phyloP scores from a whole-genome alignment of 2,113 vertebrate genomes.

The Eclectus roratus region DNA sequence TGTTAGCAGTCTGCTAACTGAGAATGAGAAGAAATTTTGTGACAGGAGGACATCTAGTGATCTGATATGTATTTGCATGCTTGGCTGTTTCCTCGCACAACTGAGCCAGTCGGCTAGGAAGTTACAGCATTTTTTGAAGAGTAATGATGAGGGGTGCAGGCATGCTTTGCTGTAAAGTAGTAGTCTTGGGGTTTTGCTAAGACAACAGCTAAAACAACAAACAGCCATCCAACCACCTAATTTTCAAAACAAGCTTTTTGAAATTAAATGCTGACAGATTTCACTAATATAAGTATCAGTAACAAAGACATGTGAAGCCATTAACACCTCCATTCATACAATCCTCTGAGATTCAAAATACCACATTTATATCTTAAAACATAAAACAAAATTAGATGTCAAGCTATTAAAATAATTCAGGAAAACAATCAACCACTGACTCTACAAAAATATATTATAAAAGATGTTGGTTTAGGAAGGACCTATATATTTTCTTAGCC shows the following conservation, averaged over 20 bases:
- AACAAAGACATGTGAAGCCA: neutral
- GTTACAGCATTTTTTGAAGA: neutral
- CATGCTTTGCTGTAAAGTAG: neutral
- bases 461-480: neutral
- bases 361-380: neutral
- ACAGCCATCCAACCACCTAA: neutral
- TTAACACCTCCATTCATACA: neutral
- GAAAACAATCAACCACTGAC: neutral
- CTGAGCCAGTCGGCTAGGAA: neutral
- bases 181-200: neutral
- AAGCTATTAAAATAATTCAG: neutral
- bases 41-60: slow-evolving; percentile 65
- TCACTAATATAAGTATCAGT: neutral
- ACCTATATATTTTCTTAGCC: neutral
- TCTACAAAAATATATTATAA: neutral
- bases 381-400: neutral
- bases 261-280: neutral
- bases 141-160: neutral
- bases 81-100: neutral
- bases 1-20: neutral
- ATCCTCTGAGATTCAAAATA: neutral
- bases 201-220: neutral
- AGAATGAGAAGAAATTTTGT: neutral
- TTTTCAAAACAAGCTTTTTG: neutral
- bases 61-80: neutral